Conservation (phyloP, 2,888 invertebrate genomes). For the Acanthococcus lagerstroemiae region DNA sequence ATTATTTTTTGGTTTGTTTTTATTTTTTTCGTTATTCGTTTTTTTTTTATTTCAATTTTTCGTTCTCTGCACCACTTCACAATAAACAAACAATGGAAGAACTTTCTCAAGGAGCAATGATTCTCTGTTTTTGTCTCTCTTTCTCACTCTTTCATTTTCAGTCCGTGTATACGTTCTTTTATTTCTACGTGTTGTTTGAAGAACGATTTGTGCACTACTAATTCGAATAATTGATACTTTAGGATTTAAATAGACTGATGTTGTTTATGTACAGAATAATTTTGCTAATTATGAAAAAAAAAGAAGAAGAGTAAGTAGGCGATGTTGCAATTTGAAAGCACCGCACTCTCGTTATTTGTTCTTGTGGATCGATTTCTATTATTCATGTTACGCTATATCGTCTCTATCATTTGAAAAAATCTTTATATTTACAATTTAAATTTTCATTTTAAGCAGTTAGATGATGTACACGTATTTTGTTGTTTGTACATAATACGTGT, state of each 20-base stretch:
- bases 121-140: not conserved
- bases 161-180: constrained; percentile 5
- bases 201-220: constrained; percentile 27
- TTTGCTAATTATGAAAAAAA: constrained; percentile 2
- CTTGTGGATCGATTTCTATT: constrained; percentile 15
- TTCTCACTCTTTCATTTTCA: not conserved
- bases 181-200: constrained; percentile 25
- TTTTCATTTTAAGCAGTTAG: too few relatives aligned
- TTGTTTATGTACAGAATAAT: constrained; percentile 18
- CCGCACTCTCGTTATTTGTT: constrained; percentile 8
- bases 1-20: not conserved
- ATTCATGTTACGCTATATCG: not conserved
- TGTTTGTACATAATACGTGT: too few relatives aligned
- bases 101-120: not conserved
- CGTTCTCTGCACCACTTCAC: not conserved
- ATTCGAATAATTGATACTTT: constrained; percentile 25
- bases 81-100: not conserved
- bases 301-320: not conserved
- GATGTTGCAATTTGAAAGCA: constrained; percentile 11
- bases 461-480: too few relatives aligned
- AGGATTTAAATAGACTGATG: constrained; percentile 11
- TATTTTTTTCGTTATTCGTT: not conserved
- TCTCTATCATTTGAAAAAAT: not conserved
- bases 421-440: not conserved
- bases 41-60: not conserved